These are phyloP conservation scores for Trachelus troglodyta DNA, from an alignment of 2,888 invertebrate genomes.

Conservation along the genomic window DNA sequence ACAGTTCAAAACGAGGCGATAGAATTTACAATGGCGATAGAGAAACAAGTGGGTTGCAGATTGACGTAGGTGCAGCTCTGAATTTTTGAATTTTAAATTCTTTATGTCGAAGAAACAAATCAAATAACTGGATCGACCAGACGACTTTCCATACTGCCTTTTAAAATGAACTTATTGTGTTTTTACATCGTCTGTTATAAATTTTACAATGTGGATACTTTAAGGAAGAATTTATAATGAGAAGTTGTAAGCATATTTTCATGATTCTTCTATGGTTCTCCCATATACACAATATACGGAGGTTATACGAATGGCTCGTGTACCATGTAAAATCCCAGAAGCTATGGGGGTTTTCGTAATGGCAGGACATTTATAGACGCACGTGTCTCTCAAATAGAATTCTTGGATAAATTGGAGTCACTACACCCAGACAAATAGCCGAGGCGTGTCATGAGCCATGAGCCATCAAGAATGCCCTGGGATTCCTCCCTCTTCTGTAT, in stretches of 20 bases:
- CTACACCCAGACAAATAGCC: constrained; percentile 13
- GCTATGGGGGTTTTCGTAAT: constrained; percentile 16
- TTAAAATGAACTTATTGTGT: neutral
- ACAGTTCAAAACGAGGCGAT: neutral
- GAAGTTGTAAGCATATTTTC: neutral
- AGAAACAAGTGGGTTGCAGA: neutral
- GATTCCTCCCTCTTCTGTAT: neutral
- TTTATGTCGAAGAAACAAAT: neutral
- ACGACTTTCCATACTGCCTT: neutral
- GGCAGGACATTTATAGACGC: constrained; percentile 16
- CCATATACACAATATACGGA: neutral
- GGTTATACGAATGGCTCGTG: neutral
- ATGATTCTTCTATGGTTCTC: neutral
- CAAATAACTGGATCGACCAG: neutral
- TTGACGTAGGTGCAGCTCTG: neutral
- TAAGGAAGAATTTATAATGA: neutral
- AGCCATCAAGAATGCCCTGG: constrained; percentile 4
- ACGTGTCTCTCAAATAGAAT: constrained; percentile 16
- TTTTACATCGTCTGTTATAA: neutral
- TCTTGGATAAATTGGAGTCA: constrained; percentile 15
- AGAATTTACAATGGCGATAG: neutral
- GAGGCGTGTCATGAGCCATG: constrained; percentile 5
- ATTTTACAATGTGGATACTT: neutral
- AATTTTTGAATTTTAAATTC: neutral
- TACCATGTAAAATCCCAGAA: constrained; percentile 13